phyloP scores from a whole-genome alignment of 2,113 vertebrate genomes.

The Apeltes quadracus region DNA sequence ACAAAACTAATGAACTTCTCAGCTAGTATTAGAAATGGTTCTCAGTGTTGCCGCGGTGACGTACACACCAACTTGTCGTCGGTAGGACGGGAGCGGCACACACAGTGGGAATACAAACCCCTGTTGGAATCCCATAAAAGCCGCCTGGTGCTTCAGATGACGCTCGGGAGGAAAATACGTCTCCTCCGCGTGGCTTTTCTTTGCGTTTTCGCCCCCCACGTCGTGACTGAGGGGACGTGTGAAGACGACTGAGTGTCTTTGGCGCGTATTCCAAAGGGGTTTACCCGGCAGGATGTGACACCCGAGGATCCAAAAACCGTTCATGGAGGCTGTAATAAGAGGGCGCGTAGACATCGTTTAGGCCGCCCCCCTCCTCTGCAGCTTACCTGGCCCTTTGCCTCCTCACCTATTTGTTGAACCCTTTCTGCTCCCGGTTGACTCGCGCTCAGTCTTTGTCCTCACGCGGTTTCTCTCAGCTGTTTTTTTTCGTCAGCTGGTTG shows the following conservation, averaged over 20 bases:
- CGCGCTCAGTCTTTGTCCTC: slow-evolving; percentile 21
- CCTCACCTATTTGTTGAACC: slow-evolving; percentile 8
- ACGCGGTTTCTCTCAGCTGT: slow-evolving; percentile 18
- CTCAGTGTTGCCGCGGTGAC: neutral
- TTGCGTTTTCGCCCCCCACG: slow-evolving; percentile 6
- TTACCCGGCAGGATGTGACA: slow-evolving; percentile 14
- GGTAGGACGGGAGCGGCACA: slow-evolving; percentile 9
- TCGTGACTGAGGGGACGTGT: neutral
- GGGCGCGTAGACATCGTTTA: neutral
- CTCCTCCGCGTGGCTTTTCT: neutral
- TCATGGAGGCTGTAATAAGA: slow-evolving; percentile 3
- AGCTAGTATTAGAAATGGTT: neutral
- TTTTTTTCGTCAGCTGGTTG: slow-evolving; percentile 7
- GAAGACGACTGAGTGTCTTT: slow-evolving; percentile 4
- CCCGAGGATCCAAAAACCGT: slow-evolving; percentile 17
- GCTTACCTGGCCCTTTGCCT: slow-evolving; percentile 18
- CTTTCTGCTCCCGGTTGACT: slow-evolving; percentile 8
- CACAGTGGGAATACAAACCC: neutral
- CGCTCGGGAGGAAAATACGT: neutral
- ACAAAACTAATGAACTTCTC: neutral
- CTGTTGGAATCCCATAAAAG: slow-evolving; percentile 28
- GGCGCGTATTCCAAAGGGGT: neutral
- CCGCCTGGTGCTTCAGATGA: slow-evolving; percentile 16
- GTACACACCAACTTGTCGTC: neutral
- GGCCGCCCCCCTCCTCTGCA: slow-evolving; percentile 21